These are phyloP conservation scores for Callospermophilus lateralis DNA, from an alignment of 2,113 vertebrate species.

Conservation along the genomic window DNA sequence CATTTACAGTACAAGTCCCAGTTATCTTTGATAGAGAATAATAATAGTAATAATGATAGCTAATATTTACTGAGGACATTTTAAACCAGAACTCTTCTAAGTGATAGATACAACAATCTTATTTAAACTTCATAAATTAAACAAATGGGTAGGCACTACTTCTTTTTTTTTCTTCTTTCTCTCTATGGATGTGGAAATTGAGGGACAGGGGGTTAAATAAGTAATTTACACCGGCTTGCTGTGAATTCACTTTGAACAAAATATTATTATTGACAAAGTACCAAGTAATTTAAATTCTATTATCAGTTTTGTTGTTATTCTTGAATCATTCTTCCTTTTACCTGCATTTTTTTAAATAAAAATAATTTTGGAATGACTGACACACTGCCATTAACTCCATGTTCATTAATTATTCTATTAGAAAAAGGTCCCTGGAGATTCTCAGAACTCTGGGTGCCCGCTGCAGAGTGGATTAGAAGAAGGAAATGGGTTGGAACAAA, in stretches of 20 bases:
- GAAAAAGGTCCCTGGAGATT: neutral
- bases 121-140: neutral
- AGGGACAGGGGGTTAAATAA: neutral
- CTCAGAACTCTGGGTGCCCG: neutral
- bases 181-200: neutral
- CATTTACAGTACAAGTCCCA: too few species aligned
- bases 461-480: neutral
- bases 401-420: neutral
- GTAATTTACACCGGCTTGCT: neutral
- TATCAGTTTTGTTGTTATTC: neutral
- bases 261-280: neutral
- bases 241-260: constrained; percentile 36
- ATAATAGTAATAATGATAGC: neutral
- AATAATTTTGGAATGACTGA: neutral
- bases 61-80: neutral
- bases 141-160: neutral
- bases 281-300: neutral
- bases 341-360: neutral
- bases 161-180: neutral
- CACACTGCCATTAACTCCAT: neutral
- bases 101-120: rapidly evolving
- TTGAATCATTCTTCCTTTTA: neutral
- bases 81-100: neutral
- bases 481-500: neutral
- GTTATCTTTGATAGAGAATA: neutral